Conservation (phyloP, 2,797 vertebrate genomes). For the Cossypha dichroa region DNA sequence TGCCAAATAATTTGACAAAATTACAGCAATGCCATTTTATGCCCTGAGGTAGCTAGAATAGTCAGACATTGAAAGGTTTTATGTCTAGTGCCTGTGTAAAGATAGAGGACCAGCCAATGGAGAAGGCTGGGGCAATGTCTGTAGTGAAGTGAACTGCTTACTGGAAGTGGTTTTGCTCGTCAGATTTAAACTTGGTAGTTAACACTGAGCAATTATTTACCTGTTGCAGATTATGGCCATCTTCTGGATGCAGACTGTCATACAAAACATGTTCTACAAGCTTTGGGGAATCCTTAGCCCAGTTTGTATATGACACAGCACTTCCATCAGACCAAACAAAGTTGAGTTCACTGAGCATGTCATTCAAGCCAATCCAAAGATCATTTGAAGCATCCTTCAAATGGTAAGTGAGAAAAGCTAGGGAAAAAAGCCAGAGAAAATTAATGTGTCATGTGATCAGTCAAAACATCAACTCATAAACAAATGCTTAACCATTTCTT, state of each 20-base stretch:
- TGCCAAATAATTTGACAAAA: background rate
- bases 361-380: slow-evolving; percentile 90
- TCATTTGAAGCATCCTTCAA: slow-evolving; percentile 74
- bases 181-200: background rate
- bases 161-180: background rate
- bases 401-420: slow-evolving; percentile 88
- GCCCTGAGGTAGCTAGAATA: background rate
- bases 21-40: background rate
- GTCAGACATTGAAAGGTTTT: background rate
- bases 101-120: background rate
- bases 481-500: background rate
- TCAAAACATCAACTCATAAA: background rate
- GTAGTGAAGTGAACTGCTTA: background rate
- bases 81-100: background rate
- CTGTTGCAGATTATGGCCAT: background rate
- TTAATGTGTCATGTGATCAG: background rate
- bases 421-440: background rate
- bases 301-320: slow-evolving; percentile 85
- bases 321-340: slow-evolving; percentile 90
- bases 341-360: slow-evolving; percentile 84
- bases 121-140: background rate
- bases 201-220: background rate
- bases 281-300: slow-evolving; percentile 73
- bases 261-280: background rate
- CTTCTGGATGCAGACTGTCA: background rate